phyloP scores from a whole-genome alignment of 2,113 vertebrate genomes.

The Pituophis catenifer region DNA sequence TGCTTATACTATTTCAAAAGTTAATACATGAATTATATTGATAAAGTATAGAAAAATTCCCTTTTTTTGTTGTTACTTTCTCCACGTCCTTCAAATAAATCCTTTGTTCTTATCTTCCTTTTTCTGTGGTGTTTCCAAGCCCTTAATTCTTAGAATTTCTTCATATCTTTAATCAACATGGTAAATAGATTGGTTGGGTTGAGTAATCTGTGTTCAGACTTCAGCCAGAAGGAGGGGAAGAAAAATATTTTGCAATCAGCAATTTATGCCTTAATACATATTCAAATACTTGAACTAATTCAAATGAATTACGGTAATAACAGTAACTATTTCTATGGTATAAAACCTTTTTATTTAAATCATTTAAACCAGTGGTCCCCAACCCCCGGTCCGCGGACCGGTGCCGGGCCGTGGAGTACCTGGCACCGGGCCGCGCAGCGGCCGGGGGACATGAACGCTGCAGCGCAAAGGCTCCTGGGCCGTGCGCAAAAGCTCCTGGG shows the following conservation, averaged over 20 bases:
- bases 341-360: conserved; percentile 33
- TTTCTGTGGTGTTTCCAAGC: background rate
- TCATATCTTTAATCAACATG: background rate
- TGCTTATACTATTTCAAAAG: background rate
- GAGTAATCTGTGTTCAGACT: background rate
- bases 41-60: background rate
- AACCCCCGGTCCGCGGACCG: too few species aligned
- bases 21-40: background rate
- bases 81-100: background rate
- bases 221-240: background rate
- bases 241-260: background rate
- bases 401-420: too few species aligned
- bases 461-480: too few species aligned
- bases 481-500: too few species aligned
- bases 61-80: background rate
- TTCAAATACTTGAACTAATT: background rate
- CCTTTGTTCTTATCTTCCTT: background rate
- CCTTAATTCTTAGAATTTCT: background rate
- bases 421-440: too few species aligned
- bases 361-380: too few species aligned
- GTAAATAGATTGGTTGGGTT: background rate
- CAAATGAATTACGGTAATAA: background rate
- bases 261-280: background rate
- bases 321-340: conserved; percentile 10
- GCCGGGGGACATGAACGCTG: too few species aligned